phyloP scores from a whole-genome alignment of 2,888 invertebrate species.

The Homarus gammarus region DNA sequence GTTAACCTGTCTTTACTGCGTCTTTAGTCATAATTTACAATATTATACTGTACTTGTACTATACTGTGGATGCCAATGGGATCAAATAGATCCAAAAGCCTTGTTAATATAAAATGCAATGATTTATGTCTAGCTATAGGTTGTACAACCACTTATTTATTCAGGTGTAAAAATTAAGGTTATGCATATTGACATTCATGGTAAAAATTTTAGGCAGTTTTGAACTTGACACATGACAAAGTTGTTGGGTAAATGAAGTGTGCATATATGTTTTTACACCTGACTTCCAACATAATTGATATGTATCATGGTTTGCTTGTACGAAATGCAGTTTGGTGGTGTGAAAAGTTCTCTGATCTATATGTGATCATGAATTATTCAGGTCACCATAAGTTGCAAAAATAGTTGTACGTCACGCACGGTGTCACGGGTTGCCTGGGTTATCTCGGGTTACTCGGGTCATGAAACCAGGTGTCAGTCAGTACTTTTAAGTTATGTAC shows the following conservation, averaged over 20 bases:
- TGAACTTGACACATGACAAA: not conserved
- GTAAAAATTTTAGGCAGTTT: not conserved
- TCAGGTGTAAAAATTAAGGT: not conserved
- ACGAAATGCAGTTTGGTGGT: not conserved
- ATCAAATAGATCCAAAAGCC: not conserved
- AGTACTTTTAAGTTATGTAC: not conserved
- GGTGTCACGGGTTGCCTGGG: not conserved
- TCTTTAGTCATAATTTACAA: conserved; percentile 16
- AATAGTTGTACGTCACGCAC: not conserved
- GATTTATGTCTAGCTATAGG: not conserved
- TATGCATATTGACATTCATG: not conserved
- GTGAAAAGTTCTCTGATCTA: not conserved
- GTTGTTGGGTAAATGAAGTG: not conserved
- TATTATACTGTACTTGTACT: not conserved
- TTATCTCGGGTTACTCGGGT: not conserved
- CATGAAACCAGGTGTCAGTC: not conserved
- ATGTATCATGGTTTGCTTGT: not conserved
- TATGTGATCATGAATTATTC: not conserved
- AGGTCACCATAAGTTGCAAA: not conserved
- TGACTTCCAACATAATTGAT: not conserved
- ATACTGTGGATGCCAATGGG: conserved; percentile 14
- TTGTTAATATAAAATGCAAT: not conserved
- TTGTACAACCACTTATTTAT: not conserved
- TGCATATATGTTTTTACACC: not conserved
- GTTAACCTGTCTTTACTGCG: conserved; percentile 3